These are phyloP conservation scores for Tichodroma muraria DNA, from an alignment of 2,113 vertebrate species.

Conservation along the genomic window DNA sequence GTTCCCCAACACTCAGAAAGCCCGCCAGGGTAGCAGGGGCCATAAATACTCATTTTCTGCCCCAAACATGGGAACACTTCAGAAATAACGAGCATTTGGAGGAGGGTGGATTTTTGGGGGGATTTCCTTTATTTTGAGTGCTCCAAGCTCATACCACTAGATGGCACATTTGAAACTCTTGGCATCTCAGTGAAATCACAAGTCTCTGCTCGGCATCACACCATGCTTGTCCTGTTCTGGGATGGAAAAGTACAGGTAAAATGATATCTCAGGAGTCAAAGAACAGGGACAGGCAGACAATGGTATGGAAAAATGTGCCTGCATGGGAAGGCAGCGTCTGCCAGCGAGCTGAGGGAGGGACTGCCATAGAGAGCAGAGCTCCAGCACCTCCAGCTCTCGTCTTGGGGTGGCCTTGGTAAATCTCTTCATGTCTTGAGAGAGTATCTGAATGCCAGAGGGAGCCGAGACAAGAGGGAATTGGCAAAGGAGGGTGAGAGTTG, in stretches of 20 bases:
- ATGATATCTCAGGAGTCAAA: neutral
- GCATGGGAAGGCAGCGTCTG: fast-evolving
- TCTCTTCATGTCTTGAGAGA: neutral
- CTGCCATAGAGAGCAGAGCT: neutral
- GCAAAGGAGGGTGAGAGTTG: neutral
- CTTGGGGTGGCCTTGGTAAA: too few species aligned
- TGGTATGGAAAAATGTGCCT: neutral
- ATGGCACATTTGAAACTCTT: slow-evolving; percentile 35
- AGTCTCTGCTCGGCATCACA: neutral
- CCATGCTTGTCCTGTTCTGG: neutral
- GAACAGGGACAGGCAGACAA: neutral
- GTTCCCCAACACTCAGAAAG: neutral
- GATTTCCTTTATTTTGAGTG: neutral
- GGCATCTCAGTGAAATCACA: neutral
- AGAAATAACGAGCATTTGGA: neutral
- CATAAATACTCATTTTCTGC: neutral
- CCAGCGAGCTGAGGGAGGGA: neutral
- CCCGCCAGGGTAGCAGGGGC: neutral
- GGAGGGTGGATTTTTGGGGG: neutral
- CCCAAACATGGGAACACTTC: neutral
- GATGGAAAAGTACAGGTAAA: slow-evolving; percentile 49
- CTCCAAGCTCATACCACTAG: neutral
- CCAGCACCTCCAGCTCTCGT: neutral
- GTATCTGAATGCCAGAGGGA: neutral
- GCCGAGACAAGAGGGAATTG: neutral